phyloP scores from a whole-genome alignment of 2,113 vertebrate species.

The Plecotus auritus region DNA sequence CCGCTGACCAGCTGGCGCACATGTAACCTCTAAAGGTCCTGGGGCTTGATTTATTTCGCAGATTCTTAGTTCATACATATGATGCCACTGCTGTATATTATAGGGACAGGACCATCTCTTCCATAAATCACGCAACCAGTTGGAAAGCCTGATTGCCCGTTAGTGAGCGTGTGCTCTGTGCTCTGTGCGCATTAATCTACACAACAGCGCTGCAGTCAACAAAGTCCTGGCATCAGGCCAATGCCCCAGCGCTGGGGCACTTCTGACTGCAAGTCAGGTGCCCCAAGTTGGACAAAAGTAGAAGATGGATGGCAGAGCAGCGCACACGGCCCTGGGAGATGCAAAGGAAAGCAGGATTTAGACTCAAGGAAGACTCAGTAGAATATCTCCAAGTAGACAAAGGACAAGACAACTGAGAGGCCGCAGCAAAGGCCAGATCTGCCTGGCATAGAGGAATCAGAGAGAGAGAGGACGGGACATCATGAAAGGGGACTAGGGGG shows the following conservation, averaged over 20 bases:
- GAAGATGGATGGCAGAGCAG: constrained; percentile 31
- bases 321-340: neutral
- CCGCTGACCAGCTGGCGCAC: neutral
- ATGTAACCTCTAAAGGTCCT: neutral
- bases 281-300: neutral
- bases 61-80: constrained; percentile 25
- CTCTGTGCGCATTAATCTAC: constrained; percentile 57
- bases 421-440: neutral
- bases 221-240: constrained; percentile 31
- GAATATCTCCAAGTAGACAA: neutral
- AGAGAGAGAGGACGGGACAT: neutral
- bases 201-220: constrained; percentile 27
- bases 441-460: neutral
- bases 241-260: neutral
- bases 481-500: fast-evolving
- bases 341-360: neutral
- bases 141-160: constrained; percentile 46
- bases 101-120: constrained; percentile 31
- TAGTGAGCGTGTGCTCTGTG: constrained; percentile 42
- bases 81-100: constrained; percentile 37
- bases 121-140: constrained; percentile 66
- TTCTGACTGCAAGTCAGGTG: constrained; percentile 39
- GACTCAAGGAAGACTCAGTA: neutral
- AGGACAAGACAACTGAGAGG: constrained; percentile 26
- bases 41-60: constrained; percentile 35